These are phyloP conservation scores for Monochamus saltuarius DNA, from an alignment of 1,140 invertebrate species.

Conservation along the genomic window DNA sequence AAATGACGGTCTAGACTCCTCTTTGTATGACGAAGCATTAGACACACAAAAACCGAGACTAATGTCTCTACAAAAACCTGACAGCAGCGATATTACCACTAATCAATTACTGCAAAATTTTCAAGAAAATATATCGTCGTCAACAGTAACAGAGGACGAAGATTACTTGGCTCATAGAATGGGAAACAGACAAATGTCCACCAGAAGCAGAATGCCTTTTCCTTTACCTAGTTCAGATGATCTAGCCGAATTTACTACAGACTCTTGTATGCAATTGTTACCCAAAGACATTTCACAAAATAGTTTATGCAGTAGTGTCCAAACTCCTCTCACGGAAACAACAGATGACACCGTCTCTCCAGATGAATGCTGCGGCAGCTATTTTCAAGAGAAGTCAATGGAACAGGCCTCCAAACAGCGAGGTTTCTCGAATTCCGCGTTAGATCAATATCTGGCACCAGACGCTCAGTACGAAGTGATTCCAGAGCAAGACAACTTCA, in stretches of 20 bases:
- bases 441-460: slow-evolving; percentile 57
- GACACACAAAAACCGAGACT: slow-evolving; percentile 45
- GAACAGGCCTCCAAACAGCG: slow-evolving; percentile 26
- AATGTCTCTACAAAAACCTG: slow-evolving; percentile 37
- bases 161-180: slow-evolving; percentile 58
- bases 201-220: slow-evolving; percentile 59
- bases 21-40: slow-evolving; percentile 51
- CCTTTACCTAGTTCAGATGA: slow-evolving; percentile 53
- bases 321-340: slow-evolving; percentile 50
- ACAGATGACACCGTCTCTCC: slow-evolving; percentile 47
- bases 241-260: slow-evolving; percentile 36
- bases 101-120: slow-evolving; percentile 40
- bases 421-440: slow-evolving; percentile 25
- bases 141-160: slow-evolving; percentile 51
- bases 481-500: slow-evolving; percentile 13
- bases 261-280: slow-evolving; percentile 48
- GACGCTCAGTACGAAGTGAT: slow-evolving; percentile 62
- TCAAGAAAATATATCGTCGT: slow-evolving; percentile 34
- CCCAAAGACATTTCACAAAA: slow-evolving; percentile 58
- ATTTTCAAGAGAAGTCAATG: slow-evolving; percentile 36
- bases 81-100: slow-evolving; percentile 24
- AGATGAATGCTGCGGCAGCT: slow-evolving; percentile 38
- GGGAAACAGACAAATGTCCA: slow-evolving; percentile 59
- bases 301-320: slow-evolving; percentile 53
- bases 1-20: slow-evolving; percentile 56